Evolutionary conservation across 2,113 vertebrate species (phyloP).

Genomic region (Meleagris gallopavo): DNA sequence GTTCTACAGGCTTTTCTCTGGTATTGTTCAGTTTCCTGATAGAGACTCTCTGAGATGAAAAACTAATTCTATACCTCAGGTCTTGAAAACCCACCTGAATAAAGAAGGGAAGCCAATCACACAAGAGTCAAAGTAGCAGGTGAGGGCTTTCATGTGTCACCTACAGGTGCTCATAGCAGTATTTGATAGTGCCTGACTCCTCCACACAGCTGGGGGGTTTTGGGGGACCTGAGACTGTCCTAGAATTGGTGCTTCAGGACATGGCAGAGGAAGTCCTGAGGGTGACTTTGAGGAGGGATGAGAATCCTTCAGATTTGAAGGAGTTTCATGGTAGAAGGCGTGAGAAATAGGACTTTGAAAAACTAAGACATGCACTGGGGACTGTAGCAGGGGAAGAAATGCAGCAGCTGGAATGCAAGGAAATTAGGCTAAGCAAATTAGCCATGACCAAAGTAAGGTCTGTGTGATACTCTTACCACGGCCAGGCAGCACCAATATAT

Average conservation of each 20-base stretch:
- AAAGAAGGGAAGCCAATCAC: slow-evolving; percentile 1
- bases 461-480: background rate
- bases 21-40: background rate
- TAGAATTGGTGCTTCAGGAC: background rate
- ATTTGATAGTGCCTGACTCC: background rate
- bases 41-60: background rate
- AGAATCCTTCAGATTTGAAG: background rate
- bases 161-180: fast-evolving
- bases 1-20: background rate
- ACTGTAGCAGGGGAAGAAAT: background rate
- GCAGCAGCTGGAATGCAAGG: background rate
- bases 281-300: background rate
- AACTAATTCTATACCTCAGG: background rate
- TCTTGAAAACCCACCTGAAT: background rate
- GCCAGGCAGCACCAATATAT: background rate
- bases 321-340: background rate
- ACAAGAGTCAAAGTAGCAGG: background rate
- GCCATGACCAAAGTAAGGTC: background rate
- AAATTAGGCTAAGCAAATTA: background rate
- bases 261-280: background rate
- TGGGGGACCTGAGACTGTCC: background rate
- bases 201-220: background rate
- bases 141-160: background rate
- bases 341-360: background rate
- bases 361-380: background rate